phyloP scores from a whole-genome alignment of 2,113 vertebrate genomes.

The Esox niger region DNA sequence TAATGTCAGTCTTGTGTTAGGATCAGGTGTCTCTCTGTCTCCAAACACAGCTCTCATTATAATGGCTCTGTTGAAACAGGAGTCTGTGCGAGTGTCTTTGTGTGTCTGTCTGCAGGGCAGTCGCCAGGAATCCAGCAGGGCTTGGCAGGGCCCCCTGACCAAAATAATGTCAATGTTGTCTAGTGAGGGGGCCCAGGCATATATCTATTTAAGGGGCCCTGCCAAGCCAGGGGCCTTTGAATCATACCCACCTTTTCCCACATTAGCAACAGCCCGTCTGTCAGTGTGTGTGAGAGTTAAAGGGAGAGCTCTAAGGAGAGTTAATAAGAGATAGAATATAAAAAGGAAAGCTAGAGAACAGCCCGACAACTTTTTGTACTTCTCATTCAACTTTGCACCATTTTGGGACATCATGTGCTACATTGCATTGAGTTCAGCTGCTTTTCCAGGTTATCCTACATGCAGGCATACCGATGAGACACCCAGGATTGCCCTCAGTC shows the following conservation, averaged over 20 bases:
- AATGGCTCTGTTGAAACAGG: not conserved
- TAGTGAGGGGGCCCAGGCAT: no score
- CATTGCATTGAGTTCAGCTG: not conserved
- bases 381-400: not conserved
- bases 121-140: no score
- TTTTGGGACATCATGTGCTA: not conserved
- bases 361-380: not conserved
- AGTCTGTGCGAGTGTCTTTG: not conserved
- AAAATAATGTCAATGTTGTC: no score
- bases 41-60: not conserved
- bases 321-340: not conserved
- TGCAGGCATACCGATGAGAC: not conserved
- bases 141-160: no score
- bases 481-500: not conserved
- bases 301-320: not conserved
- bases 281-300: not conserved
- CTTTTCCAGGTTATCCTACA: conserved; percentile 1
- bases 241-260: no score
- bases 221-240: no score
- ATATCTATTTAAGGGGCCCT: no score
- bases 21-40: conserved; percentile 4
- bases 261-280: no score
- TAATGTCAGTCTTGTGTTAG: not conserved
- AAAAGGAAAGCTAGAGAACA: not conserved
- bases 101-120: not conserved